Percentiles rank a stretch among this genome's conserved stretches.
These are phyloP conservation scores for Sabatieria punctata DNA, from an alignment of 2,888 invertebrate genomes.

Conservation along the genomic window DNA sequence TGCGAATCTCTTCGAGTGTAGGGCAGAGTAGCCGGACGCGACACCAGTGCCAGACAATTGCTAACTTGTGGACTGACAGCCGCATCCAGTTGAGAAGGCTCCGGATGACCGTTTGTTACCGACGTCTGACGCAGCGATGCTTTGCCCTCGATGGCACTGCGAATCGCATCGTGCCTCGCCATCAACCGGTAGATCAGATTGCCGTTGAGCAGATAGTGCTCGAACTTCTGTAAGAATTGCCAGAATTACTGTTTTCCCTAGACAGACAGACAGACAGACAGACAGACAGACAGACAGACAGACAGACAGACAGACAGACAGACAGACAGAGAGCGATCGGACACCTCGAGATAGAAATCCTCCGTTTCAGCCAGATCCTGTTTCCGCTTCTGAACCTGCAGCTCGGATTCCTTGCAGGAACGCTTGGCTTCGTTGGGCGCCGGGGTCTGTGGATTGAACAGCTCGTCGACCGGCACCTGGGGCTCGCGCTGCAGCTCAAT, in stretches of 20 bases:
- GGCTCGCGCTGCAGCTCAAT: slow-evolving; percentile 46
- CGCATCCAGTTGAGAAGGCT: too few relatives aligned
- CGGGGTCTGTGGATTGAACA: neutral
- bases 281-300: too few relatives aligned
- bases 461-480: slow-evolving; percentile 7
- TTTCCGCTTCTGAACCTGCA: slow-evolving; percentile 17
- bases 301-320: too few relatives aligned
- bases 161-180: slow-evolving; percentile 62
- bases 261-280: too few relatives aligned
- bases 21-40: too few relatives aligned
- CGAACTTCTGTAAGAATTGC: slow-evolving; percentile 56
- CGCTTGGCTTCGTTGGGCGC: neutral
- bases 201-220: slow-evolving; percentile 70
- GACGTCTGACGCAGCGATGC: too few relatives aligned
- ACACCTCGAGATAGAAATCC: slow-evolving; percentile 73
- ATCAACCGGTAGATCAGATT: slow-evolving; percentile 74
- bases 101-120: too few relatives aligned
- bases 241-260: neutral
- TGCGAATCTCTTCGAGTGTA: too few relatives aligned
- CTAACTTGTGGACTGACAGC: too few relatives aligned
- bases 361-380: slow-evolving; percentile 68
- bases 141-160: slow-evolving; percentile 57
- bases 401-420: slow-evolving; percentile 10
- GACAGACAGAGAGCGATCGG: too few relatives aligned
- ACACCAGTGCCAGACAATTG: too few relatives aligned